Percentiles rank a stretch among this genome's conserved stretches.
Conservation (phyloP, 2,888 invertebrate species). For the Acleris holmiana region DNA sequence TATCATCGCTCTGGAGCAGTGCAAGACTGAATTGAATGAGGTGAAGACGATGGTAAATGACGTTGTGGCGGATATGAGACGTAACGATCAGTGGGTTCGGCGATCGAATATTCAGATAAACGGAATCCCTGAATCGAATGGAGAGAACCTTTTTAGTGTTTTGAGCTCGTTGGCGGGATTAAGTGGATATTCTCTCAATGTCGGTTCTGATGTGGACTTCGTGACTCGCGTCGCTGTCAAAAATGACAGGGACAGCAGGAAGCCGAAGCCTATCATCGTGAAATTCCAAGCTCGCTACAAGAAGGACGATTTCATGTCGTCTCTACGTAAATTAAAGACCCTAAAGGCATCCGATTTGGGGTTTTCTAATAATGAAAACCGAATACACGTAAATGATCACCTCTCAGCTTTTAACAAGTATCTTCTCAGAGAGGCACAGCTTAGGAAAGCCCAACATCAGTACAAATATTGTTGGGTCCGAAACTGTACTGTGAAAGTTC, state of each 20-base stretch:
- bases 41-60: not conserved
- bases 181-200: not conserved
- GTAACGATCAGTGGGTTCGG: slow-evolving; percentile 8
- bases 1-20: not conserved
- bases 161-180: not conserved
- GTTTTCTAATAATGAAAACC: not conserved
- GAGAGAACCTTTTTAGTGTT: not conserved
- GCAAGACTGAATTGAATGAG: no score
- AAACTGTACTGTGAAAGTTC: not conserved
- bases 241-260: not conserved
- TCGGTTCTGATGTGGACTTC: not conserved
- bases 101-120: slow-evolving; percentile 5
- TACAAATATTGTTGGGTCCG: slow-evolving; percentile 7
- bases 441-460: not conserved
- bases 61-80: not conserved
- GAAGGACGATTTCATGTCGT: slow-evolving; percentile 3
- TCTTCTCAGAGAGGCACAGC: not conserved
- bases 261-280: slow-evolving; percentile 3
- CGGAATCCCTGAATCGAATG: not conserved
- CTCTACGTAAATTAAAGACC: not conserved
- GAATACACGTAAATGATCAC: slow-evolving; percentile 5
- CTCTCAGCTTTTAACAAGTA: slow-evolving; percentile 4
- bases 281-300: slow-evolving; percentile 9
- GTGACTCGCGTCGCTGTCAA: slow-evolving; percentile 8
- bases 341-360: slow-evolving; percentile 1